Base-by-base conservation (phyloP, 2,888 invertebrate genomes). In the Tromatobia lineatoria region DNA sequence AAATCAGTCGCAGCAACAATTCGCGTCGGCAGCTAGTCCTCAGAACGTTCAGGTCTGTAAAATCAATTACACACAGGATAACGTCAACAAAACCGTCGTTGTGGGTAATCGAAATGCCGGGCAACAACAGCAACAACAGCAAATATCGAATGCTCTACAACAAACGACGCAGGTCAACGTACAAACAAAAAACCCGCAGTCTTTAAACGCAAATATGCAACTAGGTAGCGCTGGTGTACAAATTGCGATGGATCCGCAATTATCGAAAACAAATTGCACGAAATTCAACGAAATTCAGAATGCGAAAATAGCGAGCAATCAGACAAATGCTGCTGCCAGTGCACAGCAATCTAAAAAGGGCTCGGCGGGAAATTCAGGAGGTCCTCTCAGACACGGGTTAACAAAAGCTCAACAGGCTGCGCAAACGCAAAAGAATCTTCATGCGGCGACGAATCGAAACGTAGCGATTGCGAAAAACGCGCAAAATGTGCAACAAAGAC, bases 1-100 rank as follows among this genome's bases (percentile, higher is more conserved):
- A 11, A 20, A 38, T 7, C 45, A 64, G 13, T 59, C 75, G 0
- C 70, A 83, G 45, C 78, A 73, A 18, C 38, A 47, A 71, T 82
- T 89, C 18, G 88, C 89, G 67, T 87, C 90, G 71, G 82, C 88
- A 25, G 87, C 90, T 71, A 91, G 90, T 87, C 89, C 91, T n/a
- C 93, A 92, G 54, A 90, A 90, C 80, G 85, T 90, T 20, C 92
- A 92, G 76, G 82, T 90, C 81, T 89, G 86, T 80, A 90, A 89
- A 83, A 45, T 89, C 77, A 88, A 88, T 86, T 88, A 88, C 83
- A 86, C 87, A 38, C 88, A 87, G 67, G 88, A 88, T 80, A 80
- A 79, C 71, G 47, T 88, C 47, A 89, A 87, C 73, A 82, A 66
- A 59, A 47, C n/a, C 1, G 71, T 47, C 47, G 64, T 85, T 13